Evolutionary conservation across 2,113 vertebrate species (phyloP).

Genomic region (Himantopus leucocephalus): DNA sequence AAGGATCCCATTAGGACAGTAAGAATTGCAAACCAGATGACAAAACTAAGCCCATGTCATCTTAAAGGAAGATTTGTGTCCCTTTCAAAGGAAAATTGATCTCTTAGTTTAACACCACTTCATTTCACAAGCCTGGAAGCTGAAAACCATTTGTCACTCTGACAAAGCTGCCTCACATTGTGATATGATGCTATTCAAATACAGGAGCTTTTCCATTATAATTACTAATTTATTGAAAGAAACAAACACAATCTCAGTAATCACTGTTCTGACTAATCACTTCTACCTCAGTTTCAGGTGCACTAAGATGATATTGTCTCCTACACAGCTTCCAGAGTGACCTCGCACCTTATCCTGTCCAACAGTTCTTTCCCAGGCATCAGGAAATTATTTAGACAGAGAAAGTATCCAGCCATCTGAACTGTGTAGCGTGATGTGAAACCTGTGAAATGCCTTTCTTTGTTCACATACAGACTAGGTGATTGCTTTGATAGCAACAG

Average conservation of each 20-base stretch:
- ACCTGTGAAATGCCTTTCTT: neutral
- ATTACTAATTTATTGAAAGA: neutral
- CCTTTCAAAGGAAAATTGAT: neutral
- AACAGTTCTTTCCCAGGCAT: neutral
- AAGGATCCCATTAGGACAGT: neutral
- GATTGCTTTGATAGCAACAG: conserved; percentile 58
- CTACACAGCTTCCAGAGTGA: neutral
- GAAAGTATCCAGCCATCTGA: neutral
- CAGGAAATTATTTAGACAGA: neutral
- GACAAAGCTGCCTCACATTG: neutral
- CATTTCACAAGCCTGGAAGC: neutral
- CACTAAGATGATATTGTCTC: neutral
- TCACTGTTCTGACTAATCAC: neutral
- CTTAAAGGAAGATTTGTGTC: neutral
- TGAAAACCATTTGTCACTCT: neutral
- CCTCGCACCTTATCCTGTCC: neutral
- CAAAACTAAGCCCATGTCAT: neutral
- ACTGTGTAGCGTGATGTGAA: neutral
- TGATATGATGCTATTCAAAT: neutral
- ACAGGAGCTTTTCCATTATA: neutral
- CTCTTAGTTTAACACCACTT: neutral
- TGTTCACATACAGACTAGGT: neutral
- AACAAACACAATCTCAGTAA: neutral
- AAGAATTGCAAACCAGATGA: neutral
- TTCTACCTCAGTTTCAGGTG: neutral